phyloP scores from a whole-genome alignment of 2,888 invertebrate species.

The Salpingus planirostris region DNA sequence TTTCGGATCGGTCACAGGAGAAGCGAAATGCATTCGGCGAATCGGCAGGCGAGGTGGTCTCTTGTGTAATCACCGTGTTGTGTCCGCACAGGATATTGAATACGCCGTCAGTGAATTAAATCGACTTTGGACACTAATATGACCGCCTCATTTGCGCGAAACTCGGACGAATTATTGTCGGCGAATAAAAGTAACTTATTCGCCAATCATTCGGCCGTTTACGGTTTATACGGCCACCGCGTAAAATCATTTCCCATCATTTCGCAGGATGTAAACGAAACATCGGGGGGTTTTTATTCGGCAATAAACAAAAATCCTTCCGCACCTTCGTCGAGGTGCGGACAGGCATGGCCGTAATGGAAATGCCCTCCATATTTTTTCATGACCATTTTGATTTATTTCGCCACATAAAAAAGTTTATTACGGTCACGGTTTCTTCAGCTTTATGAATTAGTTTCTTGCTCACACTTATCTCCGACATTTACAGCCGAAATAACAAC shows the following conservation, averaged over 20 bases:
- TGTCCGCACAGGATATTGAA: too few relatives aligned
- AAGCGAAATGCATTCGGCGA: too few relatives aligned
- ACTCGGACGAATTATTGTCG: too few relatives aligned
- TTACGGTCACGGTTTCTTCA: constrained; percentile 26
- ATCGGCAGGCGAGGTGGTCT: too few relatives aligned
- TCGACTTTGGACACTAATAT: too few relatives aligned
- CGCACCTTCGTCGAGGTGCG: constrained; percentile 13
- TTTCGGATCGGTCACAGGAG: too few relatives aligned
- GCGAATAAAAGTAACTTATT: too few relatives aligned
- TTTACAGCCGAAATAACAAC: constrained; percentile 18
- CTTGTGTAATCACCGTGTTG: too few relatives aligned
- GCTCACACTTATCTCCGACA: constrained; percentile 21
- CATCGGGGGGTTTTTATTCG: constrained; percentile 12
- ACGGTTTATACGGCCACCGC: constrained; percentile 4
- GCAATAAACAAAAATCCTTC: constrained; percentile 12
- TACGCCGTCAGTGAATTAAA: too few relatives aligned
- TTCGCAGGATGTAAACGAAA: constrained; percentile 11
- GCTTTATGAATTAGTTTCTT: constrained; percentile 29
- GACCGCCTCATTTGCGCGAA: too few relatives aligned
- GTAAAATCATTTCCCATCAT: constrained; percentile 10
- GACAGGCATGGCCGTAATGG: constrained; percentile 16
- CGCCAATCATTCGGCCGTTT: too few relatives aligned
- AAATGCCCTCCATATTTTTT: constrained; percentile 22
- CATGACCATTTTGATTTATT: constrained; percentile 28
- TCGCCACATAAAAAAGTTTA: constrained; percentile 27